These are phyloP conservation scores for Acrobeloides nanus DNA, from an alignment of 2,888 invertebrate species.

Conservation along the genomic window DNA sequence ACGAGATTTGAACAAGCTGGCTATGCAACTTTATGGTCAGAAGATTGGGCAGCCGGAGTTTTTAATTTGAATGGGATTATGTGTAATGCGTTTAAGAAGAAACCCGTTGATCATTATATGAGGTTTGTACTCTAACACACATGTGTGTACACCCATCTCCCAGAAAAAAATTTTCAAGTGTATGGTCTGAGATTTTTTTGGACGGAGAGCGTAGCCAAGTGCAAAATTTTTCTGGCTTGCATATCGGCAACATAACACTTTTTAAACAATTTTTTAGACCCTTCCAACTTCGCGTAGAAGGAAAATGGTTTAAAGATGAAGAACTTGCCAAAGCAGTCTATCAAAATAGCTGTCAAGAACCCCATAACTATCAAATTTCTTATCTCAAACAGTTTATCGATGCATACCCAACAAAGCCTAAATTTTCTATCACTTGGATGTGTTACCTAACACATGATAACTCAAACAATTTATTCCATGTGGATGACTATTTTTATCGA, in stretches of 20 bases:
- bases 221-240: no score
- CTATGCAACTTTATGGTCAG: conserved; percentile 27
- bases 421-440: conserved; percentile 15
- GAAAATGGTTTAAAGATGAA: no score
- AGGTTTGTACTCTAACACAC: no score
- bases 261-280: no score
- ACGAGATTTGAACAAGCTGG: conserved; percentile 10
- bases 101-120: conserved; percentile 35
- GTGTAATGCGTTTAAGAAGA: conserved; percentile 32
- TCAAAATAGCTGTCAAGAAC: conserved; percentile 13
- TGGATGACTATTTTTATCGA: conserved; percentile 5
- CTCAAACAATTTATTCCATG: conserved; percentile 13
- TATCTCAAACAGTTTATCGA: conserved; percentile 12
- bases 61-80: conserved; percentile 34
- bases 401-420: conserved; percentile 11
- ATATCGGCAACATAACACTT: no score
- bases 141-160: no score
- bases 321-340: no score
- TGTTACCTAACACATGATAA: conserved; percentile 12
- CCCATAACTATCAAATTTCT: conserved; percentile 13
- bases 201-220: no score
- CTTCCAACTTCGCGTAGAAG: no score
- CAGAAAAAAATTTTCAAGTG: no score
- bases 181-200: no score
- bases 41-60: conserved; percentile 39